Percentiles rank a stretch among this genome's conserved stretches.
Conservation (phyloP, 2,888 invertebrate species). For the Eudemis profundana region DNA sequence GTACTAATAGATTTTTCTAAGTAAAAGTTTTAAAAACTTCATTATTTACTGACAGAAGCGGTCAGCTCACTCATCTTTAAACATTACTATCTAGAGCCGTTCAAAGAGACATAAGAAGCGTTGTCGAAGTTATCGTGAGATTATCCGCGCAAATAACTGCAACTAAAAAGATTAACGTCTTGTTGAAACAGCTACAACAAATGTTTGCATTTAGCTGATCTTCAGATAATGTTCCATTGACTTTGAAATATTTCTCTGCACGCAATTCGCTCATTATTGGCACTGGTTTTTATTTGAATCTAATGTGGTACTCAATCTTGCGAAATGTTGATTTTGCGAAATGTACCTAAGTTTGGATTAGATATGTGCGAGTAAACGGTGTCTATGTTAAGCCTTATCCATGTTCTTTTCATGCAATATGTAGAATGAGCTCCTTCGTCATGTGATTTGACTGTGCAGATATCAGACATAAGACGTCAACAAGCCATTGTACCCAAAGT, state of each 20-base stretch:
- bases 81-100: conserved; percentile 1
- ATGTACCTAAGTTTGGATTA: too few species aligned
- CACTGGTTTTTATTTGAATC: too few species aligned
- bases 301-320: too few species aligned
- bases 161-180: conserved; percentile 22
- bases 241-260: conserved; percentile 21
- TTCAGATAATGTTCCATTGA: conserved; percentile 25
- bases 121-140: conserved; percentile 6
- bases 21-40: not conserved
- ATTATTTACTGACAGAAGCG: conserved; percentile 1
- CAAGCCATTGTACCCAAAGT: too few species aligned
- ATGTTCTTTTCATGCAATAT: too few species aligned
- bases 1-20: not conserved
- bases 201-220: conserved; percentile 23
- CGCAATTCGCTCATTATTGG: conserved; percentile 8
- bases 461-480: too few species aligned
- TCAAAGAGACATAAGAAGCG: conserved; percentile 1
- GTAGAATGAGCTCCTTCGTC: too few species aligned
- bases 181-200: conserved; percentile 14
- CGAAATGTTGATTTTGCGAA: too few species aligned
- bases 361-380: too few species aligned
- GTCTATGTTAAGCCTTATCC: too few species aligned
- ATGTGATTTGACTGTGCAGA: too few species aligned
- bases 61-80: conserved; percentile 11
- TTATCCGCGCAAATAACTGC: conserved; percentile 16